These are phyloP conservation scores for Sardinella longiceps DNA, from an alignment of 2,797 vertebrate species.

Conservation along the genomic window DNA sequence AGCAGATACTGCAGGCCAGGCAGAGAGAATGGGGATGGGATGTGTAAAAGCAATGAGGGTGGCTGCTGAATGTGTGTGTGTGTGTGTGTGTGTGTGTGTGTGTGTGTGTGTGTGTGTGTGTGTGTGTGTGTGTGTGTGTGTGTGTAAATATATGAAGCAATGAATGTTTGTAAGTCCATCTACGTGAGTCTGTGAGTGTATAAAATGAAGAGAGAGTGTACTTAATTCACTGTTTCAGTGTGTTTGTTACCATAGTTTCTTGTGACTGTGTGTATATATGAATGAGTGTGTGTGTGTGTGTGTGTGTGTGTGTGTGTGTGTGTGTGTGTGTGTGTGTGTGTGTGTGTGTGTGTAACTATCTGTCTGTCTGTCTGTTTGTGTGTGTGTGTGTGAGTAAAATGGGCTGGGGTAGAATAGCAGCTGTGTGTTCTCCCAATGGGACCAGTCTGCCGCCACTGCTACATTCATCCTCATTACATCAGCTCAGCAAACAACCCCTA, in stretches of 20 bases:
- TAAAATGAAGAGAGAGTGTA: too few species aligned
- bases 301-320: not conserved
- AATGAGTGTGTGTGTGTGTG: not conserved
- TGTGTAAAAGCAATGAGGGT: not conserved
- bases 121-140: not conserved
- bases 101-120: slow-evolving; percentile 17
- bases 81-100: slow-evolving; percentile 64
- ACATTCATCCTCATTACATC: slow-evolving; percentile 95
- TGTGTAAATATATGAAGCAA: not conserved
- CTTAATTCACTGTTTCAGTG: not conserved
- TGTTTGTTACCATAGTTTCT: not conserved
- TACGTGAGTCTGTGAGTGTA: not conserved
- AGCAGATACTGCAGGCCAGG: not conserved
- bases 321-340: not conserved
- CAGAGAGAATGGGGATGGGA: not conserved
- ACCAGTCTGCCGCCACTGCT: slow-evolving; percentile 76
- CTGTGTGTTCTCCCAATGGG: slow-evolving; percentile 65
- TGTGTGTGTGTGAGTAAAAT: slow-evolving; percentile 56
- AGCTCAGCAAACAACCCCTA: slow-evolving; percentile 86
- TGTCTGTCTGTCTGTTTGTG: too few species aligned
- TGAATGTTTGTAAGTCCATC: not conserved
- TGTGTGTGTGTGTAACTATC: not conserved
- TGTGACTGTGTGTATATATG: not conserved
- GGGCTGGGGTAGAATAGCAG: not conserved
- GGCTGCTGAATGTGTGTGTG: slow-evolving; percentile 47